Percentiles rank a stretch among this genome's conserved stretches.
Conservation (phyloP, 1,140 invertebrate genomes). For the Ylistrum balloti region DNA sequence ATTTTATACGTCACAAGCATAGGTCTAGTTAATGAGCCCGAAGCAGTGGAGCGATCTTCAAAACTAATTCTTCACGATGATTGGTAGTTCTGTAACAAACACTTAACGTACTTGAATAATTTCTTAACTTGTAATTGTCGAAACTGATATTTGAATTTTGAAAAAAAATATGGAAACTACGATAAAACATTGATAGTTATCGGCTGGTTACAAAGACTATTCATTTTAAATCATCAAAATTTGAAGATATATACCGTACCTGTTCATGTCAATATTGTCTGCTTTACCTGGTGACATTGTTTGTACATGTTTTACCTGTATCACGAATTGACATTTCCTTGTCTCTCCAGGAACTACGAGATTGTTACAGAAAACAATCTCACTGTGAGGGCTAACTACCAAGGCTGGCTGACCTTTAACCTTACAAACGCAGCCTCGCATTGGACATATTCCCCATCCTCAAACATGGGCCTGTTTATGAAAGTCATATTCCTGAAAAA, state of each 20-base stretch:
- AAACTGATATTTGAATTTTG: too few relatives aligned
- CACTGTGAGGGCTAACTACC: constrained; percentile 77
- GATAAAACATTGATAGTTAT: too few relatives aligned
- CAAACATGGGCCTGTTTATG: constrained; percentile 93
- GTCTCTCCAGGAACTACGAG: constrained; percentile 75
- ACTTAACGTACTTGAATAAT: too few relatives aligned
- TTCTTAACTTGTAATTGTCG: too few relatives aligned
- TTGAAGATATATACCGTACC: neutral
- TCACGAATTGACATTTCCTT: neutral
- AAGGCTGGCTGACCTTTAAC: constrained; percentile 92
- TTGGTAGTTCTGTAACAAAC: too few relatives aligned
- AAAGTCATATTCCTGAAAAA: constrained; percentile 66
- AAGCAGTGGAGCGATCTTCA: too few relatives aligned
- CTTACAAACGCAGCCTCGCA: constrained; percentile 89
- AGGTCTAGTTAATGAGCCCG: too few relatives aligned
- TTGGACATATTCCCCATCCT: constrained; percentile 91
- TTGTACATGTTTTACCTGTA: neutral
- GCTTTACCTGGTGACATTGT: constrained; percentile 12
- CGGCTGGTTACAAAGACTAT: too few relatives aligned
- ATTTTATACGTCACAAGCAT: too few relatives aligned
- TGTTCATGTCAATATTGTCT: neutral
- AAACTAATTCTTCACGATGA: too few relatives aligned
- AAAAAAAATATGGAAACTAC: too few relatives aligned
- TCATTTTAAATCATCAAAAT: neutral
- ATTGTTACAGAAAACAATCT: constrained; percentile 74